These are phyloP conservation scores for Cryptus viduatorius DNA, from an alignment of 2,888 invertebrate genomes.

Conservation along the genomic window DNA sequence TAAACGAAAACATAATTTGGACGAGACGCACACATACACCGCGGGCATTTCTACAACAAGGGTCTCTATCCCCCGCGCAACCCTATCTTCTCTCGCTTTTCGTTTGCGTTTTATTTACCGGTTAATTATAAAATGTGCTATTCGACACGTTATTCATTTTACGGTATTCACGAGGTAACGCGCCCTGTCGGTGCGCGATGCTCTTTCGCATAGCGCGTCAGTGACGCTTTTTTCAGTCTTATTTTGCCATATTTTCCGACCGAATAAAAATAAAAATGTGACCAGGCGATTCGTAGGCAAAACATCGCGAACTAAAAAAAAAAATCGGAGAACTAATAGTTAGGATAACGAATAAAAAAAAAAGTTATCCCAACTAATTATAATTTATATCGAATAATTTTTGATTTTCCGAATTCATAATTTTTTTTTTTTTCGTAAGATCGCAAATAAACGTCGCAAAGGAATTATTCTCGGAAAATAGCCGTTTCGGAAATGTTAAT, in stretches of 20 bases:
- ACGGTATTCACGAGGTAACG: constrained; percentile 44
- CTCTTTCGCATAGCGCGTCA: neutral
- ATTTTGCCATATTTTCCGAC: neutral
- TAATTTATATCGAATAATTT: no score
- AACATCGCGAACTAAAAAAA: no score
- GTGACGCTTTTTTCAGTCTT: neutral
- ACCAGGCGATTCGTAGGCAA: no score
- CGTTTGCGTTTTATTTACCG: constrained; percentile 58
- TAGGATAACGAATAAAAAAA: no score
- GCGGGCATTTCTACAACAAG: constrained; percentile 31
- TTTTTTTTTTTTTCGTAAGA: neutral
- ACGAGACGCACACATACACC: constrained; percentile 42
- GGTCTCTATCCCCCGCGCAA: constrained; percentile 24
- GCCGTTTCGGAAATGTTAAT: neutral
- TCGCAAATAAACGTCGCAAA: neutral
- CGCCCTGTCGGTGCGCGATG: constrained; percentile 1
- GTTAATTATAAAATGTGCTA: constrained; percentile 69
- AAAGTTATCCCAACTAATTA: no score
- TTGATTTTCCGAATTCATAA: neutral
- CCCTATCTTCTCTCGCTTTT: constrained; percentile 11
- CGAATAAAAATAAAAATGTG: no score
- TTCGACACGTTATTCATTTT: constrained; percentile 67
- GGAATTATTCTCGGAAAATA: neutral
- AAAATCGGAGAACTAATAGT: no score
- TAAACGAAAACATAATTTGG: constrained; percentile 67